These are phyloP conservation scores for Trileptium ribeirensis DNA, from an alignment of 2,888 invertebrate species.

Conservation along the genomic window DNA sequence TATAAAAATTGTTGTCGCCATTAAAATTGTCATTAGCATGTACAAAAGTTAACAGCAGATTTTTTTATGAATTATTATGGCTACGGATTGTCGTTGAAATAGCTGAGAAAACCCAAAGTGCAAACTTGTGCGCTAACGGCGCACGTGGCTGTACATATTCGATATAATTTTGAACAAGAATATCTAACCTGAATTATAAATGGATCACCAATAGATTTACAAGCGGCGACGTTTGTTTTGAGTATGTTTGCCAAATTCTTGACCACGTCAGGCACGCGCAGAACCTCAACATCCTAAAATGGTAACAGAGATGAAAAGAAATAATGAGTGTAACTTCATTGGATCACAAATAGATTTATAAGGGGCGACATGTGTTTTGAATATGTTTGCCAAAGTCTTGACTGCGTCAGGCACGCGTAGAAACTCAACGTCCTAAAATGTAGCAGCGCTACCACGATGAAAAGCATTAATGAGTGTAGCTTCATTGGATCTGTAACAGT, in stretches of 20 bases:
- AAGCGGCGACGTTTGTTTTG: conserved; percentile 98
- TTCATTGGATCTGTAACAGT: conserved; percentile 89
- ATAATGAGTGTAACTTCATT: no score
- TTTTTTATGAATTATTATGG: no score
- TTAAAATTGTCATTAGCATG: no score
- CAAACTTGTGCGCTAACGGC: no score
- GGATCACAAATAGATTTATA: conserved; percentile 94
- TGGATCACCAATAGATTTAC: conserved; percentile 90
- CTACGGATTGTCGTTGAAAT: no score
- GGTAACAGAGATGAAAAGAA: no score
- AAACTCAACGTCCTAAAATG: conserved; percentile 73
- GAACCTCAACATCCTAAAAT: conserved; percentile 74
- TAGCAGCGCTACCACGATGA: no score
- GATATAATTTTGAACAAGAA: no score
- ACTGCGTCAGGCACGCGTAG: conserved; percentile 91
- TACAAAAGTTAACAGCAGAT: no score
- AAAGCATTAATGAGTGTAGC: no score
- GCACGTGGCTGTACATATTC: no score
- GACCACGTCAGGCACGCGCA: conserved; percentile 90
- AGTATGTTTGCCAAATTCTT: conserved; percentile 94
- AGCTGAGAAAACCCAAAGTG: not conserved
- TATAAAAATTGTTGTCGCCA: no score
- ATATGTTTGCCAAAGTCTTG: conserved; percentile 89
- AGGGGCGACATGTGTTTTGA: conserved; percentile 98
- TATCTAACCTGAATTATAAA: conserved; percentile 78